phyloP scores from a whole-genome alignment of 2,797 vertebrate genomes.

The Sebastes hubbsi region DNA sequence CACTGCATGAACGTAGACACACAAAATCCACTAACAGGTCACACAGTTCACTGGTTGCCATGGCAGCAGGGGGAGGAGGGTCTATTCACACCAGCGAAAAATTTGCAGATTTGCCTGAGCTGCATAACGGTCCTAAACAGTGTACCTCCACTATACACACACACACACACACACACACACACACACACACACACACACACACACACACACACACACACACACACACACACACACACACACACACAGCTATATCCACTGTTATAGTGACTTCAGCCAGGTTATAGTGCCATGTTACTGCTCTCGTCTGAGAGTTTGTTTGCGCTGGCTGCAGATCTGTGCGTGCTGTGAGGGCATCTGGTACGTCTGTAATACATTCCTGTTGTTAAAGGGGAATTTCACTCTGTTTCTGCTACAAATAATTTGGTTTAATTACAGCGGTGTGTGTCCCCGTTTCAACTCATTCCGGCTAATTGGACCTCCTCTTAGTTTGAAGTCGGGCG shows the following conservation, averaged over 20 bases:
- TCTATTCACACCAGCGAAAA: conserved; percentile 40
- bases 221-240: background rate
- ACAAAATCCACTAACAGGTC: conserved; percentile 35
- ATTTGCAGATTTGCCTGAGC: conserved; percentile 51
- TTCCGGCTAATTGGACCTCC: background rate
- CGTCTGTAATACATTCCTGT: conserved; percentile 16
- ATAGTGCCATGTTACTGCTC: background rate
- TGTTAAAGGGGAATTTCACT: conserved; percentile 39
- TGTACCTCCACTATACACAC: conserved; percentile 6
- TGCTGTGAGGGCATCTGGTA: conserved; percentile 8
- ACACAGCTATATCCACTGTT: background rate
- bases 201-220: background rate
- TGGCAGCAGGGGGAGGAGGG: conserved; percentile 43
- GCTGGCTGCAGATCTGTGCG: conserved; percentile 25
- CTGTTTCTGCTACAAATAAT: conserved; percentile 9
- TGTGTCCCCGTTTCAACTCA: background rate
- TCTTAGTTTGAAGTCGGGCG: background rate
- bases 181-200: background rate
- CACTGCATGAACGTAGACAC: background rate
- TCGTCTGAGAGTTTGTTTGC: conserved; percentile 7
- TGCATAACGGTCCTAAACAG: conserved; percentile 28
- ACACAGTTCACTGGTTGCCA: conserved; percentile 57
- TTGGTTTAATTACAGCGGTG: conserved; percentile 2
- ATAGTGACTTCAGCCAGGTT: background rate
- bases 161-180: background rate